Percentiles rank a stretch among this genome's conserved stretches.
Conservation (phyloP, 2,797 vertebrate species). For the Labeo calbasu region DNA sequence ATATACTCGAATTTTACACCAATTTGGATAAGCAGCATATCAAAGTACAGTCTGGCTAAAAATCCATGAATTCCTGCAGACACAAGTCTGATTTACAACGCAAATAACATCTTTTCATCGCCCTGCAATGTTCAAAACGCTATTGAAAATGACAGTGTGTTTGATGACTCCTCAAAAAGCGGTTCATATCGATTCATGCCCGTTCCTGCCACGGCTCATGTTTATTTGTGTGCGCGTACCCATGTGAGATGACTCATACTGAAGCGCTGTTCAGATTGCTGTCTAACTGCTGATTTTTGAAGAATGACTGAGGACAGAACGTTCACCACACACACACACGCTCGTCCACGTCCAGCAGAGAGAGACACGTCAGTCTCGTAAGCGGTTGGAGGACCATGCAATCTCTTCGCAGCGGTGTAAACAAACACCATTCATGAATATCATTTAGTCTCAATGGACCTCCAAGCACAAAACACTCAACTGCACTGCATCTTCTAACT, state of each 20-base stretch:
- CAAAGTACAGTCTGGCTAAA: not conserved
- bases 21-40: not conserved
- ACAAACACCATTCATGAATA: slow-evolving; percentile 32
- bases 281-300: slow-evolving; percentile 31
- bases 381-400: not conserved
- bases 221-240: not conserved
- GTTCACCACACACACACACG: slow-evolving; percentile 19
- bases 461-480: not conserved
- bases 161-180: not conserved
- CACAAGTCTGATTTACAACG: slow-evolving; percentile 4
- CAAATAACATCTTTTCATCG: not conserved
- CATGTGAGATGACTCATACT: slow-evolving; percentile 54
- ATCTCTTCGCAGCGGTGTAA: not conserved
- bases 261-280: slow-evolving; percentile 11
- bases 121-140: not conserved
- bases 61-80: not conserved
- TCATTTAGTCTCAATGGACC: not conserved
- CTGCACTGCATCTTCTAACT: not conserved
- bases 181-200: slow-evolving; percentile 6
- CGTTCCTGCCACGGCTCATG: not conserved
- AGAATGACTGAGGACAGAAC: slow-evolving; percentile 14
- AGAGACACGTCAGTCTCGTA: slow-evolving; percentile 4
- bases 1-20: not conserved
- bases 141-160: not conserved
- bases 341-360: not conserved